Percentiles rank a stretch among this genome's conserved stretches.
These are phyloP conservation scores for Indicator maculatus DNA, from an alignment of 2,113 vertebrate species.

Conservation along the genomic window DNA sequence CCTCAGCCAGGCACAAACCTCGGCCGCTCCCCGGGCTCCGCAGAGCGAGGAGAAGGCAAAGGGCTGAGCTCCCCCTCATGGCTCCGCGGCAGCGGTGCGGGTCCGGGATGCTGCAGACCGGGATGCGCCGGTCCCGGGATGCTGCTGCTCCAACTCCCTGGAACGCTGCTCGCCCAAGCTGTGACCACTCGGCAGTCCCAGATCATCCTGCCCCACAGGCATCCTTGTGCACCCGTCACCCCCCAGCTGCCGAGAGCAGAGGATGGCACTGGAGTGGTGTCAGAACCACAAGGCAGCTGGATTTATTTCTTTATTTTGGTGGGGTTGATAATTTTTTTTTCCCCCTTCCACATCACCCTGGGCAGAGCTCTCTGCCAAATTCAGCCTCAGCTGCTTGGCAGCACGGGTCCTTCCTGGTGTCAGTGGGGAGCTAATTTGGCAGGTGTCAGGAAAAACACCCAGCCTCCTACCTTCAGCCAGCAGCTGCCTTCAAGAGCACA, in stretches of 20 bases:
- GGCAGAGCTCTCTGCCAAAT: not conserved
- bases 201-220: not conserved
- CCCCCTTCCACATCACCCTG: not conserved
- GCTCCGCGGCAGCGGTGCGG: not conserved
- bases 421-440: not conserved
- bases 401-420: not conserved
- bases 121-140: not conserved
- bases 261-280: fast-evolving
- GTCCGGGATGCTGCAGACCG: not conserved
- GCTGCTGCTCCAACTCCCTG: not conserved
- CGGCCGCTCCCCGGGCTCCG: not conserved
- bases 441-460: not conserved
- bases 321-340: not conserved
- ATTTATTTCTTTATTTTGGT: not conserved
- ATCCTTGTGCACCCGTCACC: not conserved
- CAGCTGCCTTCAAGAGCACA: not conserved
- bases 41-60: not conserved
- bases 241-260: not conserved
- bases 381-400: not conserved
- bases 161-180: not conserved
- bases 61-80: conserved; percentile 63
- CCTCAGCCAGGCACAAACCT: not conserved
- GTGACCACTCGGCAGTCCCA: not conserved
- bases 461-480: not conserved
- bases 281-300: not conserved